These are phyloP conservation scores for Leptoteleia sp. DNA, from an alignment of 1,140 invertebrate species.

Conservation along the genomic window DNA sequence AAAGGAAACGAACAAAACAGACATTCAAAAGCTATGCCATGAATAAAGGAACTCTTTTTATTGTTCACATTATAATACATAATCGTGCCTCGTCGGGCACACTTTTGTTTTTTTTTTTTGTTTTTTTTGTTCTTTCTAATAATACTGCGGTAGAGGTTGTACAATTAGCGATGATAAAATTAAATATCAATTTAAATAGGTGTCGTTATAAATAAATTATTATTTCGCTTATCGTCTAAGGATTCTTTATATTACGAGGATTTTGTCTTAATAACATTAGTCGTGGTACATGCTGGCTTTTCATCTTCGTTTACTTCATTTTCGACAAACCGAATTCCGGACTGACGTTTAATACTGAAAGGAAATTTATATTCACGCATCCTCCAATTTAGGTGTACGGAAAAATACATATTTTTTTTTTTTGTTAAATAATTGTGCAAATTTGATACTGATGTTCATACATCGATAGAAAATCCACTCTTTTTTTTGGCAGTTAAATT, in stretches of 20 bases:
- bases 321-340: slow-evolving; percentile 11
- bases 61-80: slow-evolving; percentile 77
- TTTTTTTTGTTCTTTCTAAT: slow-evolving; percentile 75
- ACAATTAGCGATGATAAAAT: slow-evolving; percentile 74
- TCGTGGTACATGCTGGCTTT: slow-evolving; percentile 8
- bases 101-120: too few relatives aligned
- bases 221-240: slow-evolving; percentile 66
- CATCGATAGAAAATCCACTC: too few relatives aligned
- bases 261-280: slow-evolving; percentile 52
- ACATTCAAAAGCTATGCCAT: slow-evolving; percentile 59
- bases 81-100: slow-evolving; percentile 66
- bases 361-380: background rate
- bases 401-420: slow-evolving; percentile 17
- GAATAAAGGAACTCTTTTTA: slow-evolving; percentile 79
- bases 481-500: too few relatives aligned
- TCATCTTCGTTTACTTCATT: slow-evolving; percentile 5
- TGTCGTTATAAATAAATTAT: slow-evolving; percentile 77
- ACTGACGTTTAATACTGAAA: slow-evolving; percentile 14
- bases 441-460: background rate
- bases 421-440: background rate
- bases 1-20: slow-evolving; percentile 54
- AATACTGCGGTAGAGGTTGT: slow-evolving; percentile 79
- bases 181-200: slow-evolving; percentile 78
- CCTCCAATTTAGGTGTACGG: background rate
- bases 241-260: slow-evolving; percentile 46